Evolutionary conservation across 35 echinoderm and acorn worm genomes (phyloP).

Genomic region (Apostichopus californicus): DNA sequence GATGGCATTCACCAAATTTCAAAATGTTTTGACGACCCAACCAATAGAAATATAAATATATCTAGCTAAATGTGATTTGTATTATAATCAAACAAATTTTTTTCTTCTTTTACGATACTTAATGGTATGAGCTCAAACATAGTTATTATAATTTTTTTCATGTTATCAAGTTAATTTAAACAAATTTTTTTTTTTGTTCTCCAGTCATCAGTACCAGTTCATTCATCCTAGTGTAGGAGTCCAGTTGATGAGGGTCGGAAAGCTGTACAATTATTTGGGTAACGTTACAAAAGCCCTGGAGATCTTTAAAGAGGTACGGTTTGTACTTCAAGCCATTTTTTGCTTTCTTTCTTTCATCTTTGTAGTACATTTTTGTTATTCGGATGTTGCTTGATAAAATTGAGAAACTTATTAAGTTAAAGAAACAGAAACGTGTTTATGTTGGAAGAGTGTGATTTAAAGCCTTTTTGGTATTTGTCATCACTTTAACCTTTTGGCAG

Average conservation of each 20-base stretch:
- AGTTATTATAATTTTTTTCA: background rate
- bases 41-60: too few relatives aligned
- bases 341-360: background rate
- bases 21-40: too few relatives aligned
- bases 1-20: too few relatives aligned
- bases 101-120: too few relatives aligned
- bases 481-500: too few relatives aligned
- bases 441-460: too few relatives aligned
- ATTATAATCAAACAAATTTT: too few relatives aligned
- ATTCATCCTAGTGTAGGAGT: slow-evolving; percentile 37
- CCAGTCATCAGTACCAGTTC: slow-evolving; percentile 49
- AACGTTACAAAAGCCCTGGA: background rate
- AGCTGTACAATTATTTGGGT: slow-evolving; percentile 40
- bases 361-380: background rate
- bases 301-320: background rate
- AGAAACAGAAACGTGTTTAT: background rate
- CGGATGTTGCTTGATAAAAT: background rate
- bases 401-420: background rate
- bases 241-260: slow-evolving; percentile 42
- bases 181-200: background rate
- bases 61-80: too few relatives aligned
- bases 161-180: background rate
- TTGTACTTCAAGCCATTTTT: background rate
- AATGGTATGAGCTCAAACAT: too few relatives aligned
- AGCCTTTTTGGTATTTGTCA: too few relatives aligned